Base-by-base conservation (phyloP, 2,113 vertebrate species). In the Centropristis striata region DNA sequence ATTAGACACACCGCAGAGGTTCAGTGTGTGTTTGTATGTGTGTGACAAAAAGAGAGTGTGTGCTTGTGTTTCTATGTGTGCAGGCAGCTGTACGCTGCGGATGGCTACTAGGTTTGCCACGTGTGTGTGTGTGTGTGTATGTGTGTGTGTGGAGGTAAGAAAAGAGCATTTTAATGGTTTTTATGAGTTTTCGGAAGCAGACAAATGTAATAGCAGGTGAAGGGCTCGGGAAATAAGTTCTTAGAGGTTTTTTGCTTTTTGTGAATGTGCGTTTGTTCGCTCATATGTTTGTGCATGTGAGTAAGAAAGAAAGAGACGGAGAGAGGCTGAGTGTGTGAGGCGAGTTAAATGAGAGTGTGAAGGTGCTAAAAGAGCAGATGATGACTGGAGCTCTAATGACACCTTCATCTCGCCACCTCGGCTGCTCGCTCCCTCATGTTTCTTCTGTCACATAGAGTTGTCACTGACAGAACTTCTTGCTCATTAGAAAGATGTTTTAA, bases 1-100 rank as follows among this genome's bases (percentile, higher is more conserved):
- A 93, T 94, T 93, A 93, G 92, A 91, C 90, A 90, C 88, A 91
- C 85, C 65, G 69, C 91, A 88, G 85, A 89, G 91, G 80, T 71
- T 91, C 66, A 25, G 69, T 55, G 75, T 89, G 80, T 68, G 73
- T 18, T 16, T 25, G 51, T 60, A 12, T 64, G 75, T 44, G 51
- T 64, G 32, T 49, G n/a, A 28, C 23, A 51, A 6, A 36, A 5
- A 36, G 41, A 41, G 63, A 70, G 73, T 49, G 65, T 69, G 77
- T 23, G 71, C 42, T 20, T 77, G n/a, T 78, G 78, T 67, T 47
- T 76, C 42, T 66, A 42, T 78, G 75, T 81, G 63, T 69, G 50
- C 50, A 58, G 44, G 60, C 65, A 74, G 80, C 71, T 68, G 82
- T 84, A 71, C 51, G 61, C 21, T 71, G 70, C 39, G 41, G 53